Percentiles rank a stretch among this genome's conserved stretches.
These are phyloP conservation scores for Jaculus jaculus DNA, from an alignment of 2,113 vertebrate genomes.

Conservation along the genomic window DNA sequence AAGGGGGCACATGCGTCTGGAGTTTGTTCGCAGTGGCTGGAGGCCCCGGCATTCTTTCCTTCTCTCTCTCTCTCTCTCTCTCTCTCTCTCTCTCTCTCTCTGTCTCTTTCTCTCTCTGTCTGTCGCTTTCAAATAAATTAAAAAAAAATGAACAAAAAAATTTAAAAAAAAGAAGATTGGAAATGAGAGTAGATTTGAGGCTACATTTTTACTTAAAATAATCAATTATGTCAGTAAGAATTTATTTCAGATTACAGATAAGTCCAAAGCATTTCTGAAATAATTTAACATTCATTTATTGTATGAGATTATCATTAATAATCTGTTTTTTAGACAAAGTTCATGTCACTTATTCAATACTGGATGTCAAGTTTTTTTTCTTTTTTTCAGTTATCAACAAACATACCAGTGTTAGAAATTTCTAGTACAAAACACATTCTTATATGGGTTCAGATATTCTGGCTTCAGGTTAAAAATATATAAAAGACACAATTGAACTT, in stretches of 20 bases:
- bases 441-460: conserved; percentile 4
- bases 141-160: too few species aligned
- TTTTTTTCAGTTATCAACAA: not conserved
- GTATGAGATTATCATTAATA: not conserved
- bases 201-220: not conserved
- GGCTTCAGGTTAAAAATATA: not conserved
- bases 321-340: not conserved
- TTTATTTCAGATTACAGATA: not conserved
- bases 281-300: not conserved
- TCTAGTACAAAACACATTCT: not conserved
- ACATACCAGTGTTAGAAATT: not conserved
- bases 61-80: too few species aligned
- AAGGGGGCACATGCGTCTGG: too few species aligned
- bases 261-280: not conserved
- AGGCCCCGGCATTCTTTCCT: too few species aligned
- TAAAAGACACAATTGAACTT: not conserved
- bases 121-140: too few species aligned
- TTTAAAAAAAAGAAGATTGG: not conserved
- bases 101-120: too few species aligned
- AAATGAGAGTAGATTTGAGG: not conserved
- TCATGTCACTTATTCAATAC: conserved; percentile 18
- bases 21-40: too few species aligned
- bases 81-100: too few species aligned
- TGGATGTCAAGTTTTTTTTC: not conserved
- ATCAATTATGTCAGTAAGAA: not conserved